Conservation (phyloP, 2,797 vertebrate species). For the Ptychadena robeensis region DNA sequence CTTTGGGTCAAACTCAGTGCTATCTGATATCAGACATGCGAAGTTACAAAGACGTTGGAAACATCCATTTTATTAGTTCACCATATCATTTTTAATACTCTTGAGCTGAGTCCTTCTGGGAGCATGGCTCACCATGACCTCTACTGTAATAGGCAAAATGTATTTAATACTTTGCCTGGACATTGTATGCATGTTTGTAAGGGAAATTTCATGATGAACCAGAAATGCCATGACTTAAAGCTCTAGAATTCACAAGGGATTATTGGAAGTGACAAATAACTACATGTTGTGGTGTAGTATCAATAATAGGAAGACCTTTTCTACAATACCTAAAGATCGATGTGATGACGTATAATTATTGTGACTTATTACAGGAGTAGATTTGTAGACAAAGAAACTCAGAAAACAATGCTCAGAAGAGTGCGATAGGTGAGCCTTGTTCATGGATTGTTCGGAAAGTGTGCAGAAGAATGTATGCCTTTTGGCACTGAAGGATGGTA, state of each 20-base stretch:
- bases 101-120: no score
- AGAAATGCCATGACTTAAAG: no score
- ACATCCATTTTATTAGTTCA: no score
- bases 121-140: no score
- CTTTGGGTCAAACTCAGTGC: no score
- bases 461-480: neutral
- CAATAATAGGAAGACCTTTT: neutral
- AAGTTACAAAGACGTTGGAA: no score
- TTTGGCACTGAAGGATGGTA: slow-evolving; percentile 20
- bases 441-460: neutral
- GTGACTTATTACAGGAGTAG: neutral
- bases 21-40: no score
- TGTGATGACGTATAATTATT: neutral
- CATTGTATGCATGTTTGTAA: no score
- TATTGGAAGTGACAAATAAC: neutral
- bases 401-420: neutral
- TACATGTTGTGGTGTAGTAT: neutral
- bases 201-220: no score
- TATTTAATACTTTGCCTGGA: no score
- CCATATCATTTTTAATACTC: no score
- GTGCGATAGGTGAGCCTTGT: neutral
- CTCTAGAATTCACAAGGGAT: neutral
- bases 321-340: neutral
- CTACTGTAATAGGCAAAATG: no score
- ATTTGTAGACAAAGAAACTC: neutral